Evolutionary conservation across 2,888 invertebrate genomes (phyloP).

Genomic region (Tetragonula carbonaria): DNA sequence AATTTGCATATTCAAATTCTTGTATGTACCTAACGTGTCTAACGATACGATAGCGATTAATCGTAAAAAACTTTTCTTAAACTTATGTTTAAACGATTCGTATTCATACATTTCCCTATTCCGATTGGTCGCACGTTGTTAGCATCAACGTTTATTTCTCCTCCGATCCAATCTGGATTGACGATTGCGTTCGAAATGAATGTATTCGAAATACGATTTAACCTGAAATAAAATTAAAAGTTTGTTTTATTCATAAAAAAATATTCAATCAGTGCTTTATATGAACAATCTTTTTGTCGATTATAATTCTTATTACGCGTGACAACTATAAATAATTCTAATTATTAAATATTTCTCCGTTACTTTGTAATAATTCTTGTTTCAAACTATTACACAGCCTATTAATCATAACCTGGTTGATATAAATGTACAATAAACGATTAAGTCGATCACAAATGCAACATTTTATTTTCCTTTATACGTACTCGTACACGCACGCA

Average conservation of each 20-base stretch:
- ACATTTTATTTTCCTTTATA: not conserved
- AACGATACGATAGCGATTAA: not conserved
- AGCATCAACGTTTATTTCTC: not conserved
- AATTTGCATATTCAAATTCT: not conserved
- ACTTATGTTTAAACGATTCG: too few relatives aligned
- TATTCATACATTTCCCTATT: not conserved
- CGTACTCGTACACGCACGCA: not conserved
- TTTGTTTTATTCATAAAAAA: not conserved
- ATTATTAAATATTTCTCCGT: too few relatives aligned
- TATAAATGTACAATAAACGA: not conserved
- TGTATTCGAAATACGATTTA: not conserved
- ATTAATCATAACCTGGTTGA: not conserved
- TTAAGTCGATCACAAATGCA: not conserved
- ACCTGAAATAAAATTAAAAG: not conserved
- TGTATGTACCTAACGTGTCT: too few relatives aligned
- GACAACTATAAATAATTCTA: too few relatives aligned
- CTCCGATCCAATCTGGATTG: not conserved
- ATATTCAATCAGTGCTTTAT: not conserved
- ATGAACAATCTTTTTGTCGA: too few relatives aligned
- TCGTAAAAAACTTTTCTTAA: not conserved
- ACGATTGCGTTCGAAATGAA: too few relatives aligned
- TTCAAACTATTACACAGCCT: not conserved
- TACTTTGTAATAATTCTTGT: not conserved
- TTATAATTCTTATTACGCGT: not conserved
- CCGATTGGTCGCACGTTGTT: not conserved